Conservation (phyloP, 2,797 vertebrate species). For the Fratercula arctica region DNA sequence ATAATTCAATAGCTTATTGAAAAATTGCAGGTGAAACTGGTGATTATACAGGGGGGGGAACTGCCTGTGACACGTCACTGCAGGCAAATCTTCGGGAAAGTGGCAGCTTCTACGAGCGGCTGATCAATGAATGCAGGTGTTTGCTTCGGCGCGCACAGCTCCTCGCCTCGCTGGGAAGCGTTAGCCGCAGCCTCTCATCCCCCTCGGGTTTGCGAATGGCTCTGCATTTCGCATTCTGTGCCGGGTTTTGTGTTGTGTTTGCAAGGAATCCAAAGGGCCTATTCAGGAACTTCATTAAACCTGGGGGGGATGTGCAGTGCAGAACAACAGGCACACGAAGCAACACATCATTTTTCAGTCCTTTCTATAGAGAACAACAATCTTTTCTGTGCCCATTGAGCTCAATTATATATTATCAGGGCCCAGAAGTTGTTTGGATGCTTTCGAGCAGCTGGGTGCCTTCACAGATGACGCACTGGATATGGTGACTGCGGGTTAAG, state of each 20-base stretch:
- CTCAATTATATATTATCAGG: slow-evolving; percentile 35
- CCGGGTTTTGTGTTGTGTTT: not conserved
- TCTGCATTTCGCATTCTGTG: not conserved
- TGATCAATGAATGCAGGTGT: slow-evolving; percentile 31
- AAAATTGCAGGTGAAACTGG: slow-evolving; percentile 62
- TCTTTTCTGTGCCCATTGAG: slow-evolving; percentile 1
- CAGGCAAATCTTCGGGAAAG: not conserved
- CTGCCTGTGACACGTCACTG: not conserved
- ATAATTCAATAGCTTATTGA: slow-evolving; percentile 62
- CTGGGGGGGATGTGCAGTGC: rapidly evolving
- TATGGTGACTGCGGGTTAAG: slow-evolving; percentile 32
- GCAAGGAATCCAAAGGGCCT: not conserved
- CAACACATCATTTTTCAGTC: not conserved
- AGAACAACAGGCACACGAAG: not conserved
- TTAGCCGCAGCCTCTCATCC: not conserved
- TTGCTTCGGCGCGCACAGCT: not conserved
- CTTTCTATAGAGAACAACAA: slow-evolving; percentile 6
- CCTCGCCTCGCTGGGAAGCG: not conserved
- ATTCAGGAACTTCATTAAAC: not conserved
- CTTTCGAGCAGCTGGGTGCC: slow-evolving; percentile 54
- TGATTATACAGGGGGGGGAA: slow-evolving; percentile 33
- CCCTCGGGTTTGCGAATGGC: not conserved
- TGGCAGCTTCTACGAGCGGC: slow-evolving; percentile 1
- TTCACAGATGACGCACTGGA: slow-evolving; percentile 16
- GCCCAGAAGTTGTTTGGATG: slow-evolving; percentile 30